Evolutionary conservation across 2,113 vertebrate genomes (phyloP), one percentile per base, ranked within the genome.

Genomic region (Semnopithecus entellus): DNA sequence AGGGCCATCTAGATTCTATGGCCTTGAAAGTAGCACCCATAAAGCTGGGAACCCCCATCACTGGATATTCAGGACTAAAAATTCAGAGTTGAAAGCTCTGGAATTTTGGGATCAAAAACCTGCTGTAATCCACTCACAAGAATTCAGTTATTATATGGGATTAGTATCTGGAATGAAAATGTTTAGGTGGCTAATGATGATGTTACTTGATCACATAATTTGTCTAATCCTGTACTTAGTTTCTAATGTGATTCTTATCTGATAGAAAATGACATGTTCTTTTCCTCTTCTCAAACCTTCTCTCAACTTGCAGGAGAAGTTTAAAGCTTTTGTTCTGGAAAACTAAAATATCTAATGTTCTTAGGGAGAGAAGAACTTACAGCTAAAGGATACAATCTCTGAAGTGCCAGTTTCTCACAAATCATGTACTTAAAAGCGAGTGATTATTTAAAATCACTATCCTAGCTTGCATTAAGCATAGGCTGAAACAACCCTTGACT

Each of bases 21-120:
- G 90, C 94, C 94, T 90, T 85, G 81, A 78, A 87, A 93, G 92
- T 82, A 97, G 96, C 92, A 97, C 96, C 94, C 90, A 85, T 27
- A 18, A 2, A 70, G 18, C 81, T 83, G 55, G 55, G 59, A 96
- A 76, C 61, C 35, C 68, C 59, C 50, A n/a, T 88, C 81, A 48
- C 43, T 80, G 88, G 68, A 73, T 59, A 73, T 70, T 64, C 35
- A 89, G 88, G 68, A 90, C 40, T 50, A 45, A 14, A 83, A 25
- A 94, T 78, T 79, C 59, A 40, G 72, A 85, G 48, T 55, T 30
- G 61, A 81, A 87, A 95, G 57, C 25, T 91, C 8, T 72, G 75
- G 88, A 68, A 78, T 87, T 87, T 52, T 75, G 20, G 89, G 68
- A 68, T 38, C 55, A 79, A 82, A 91, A 76, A 79, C 70, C 40